Evolutionary conservation across 2,113 vertebrate genomes (phyloP), one percentile per base, ranked within the genome.

Genomic region (Pleuronectes platessa): DNA sequence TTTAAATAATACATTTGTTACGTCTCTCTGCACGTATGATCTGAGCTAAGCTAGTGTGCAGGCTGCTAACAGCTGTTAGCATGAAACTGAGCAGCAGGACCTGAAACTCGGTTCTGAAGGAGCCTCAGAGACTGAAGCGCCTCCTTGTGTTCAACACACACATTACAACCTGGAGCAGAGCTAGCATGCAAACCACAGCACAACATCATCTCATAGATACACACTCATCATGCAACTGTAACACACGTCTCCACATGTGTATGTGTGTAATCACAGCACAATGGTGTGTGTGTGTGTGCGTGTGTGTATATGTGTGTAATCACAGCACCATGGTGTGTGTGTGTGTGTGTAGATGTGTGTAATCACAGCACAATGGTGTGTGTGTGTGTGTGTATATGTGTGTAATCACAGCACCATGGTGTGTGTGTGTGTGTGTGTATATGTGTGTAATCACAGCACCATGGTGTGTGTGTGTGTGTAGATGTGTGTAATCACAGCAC

Each of bases 101-200:
- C 10, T 3, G 3, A 27, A 26, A 27, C 26, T 27, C 26, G 3
- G 61, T 51, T 68, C 54, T 64, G 79, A 68, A 64, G 76, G 12
- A 45, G 78, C 61, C 45, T 67, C 56, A 62, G 40, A 21, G 45
- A 47, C 51, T 53, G 61, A 1, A 61, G 72, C 54, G 42, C 31
- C 71, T 6, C 79, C 71, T 42, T 63, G 59, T 66, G 2, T 24
- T 55, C 10, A 62, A 77, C 63, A 70, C 66, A 61, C 72, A 81
- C 71, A 35, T 76, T 45, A 82, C 67, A 63, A 60, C 61, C 51
- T 40, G 68, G 4, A 65, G 76, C 49, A 27, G 26, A 64, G 35
- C 27, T 56, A 71, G 68, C 93, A 94, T 93, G 93, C 93, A 92
- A 69, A 88, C 27, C 76, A 83, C 68, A 81, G 58, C 78, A 84